Base-by-base conservation (phyloP, 1,140 invertebrate genomes). In the Bradysia coprophila region DNA sequence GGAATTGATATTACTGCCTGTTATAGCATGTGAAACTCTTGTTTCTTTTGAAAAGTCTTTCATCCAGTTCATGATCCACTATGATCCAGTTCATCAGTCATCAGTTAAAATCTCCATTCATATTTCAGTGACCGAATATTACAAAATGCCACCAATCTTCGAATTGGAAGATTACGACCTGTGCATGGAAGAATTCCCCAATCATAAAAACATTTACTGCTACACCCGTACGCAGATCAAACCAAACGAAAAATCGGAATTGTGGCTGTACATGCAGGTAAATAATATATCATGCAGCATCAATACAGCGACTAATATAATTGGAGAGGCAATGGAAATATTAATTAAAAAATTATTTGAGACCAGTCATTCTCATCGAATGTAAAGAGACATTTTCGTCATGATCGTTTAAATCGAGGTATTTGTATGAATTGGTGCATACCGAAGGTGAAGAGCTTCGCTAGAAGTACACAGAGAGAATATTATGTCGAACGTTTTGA, bases 101-200 rank as follows among this genome's bases (percentile, higher is more conserved):
- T n/a, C n/a, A n/a, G n/a, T n/a, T n/a, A n/a, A n/a, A n/a, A n/a
- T n/a, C n/a, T n/a, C n/a, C n/a, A n/a, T n/a, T n/a, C n/a, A n/a
- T n/a, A n/a, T n/a, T n/a, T n/a, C 61, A 62, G 59, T 62, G 48
- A 64, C 53, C n/a, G 60, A 67, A 44, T 70, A 70, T 49, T 53
- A 56, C 39, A 51, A 51, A 44, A 64, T 71, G 64, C 69, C 69
- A 0, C 42, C 58, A 0, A 34, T 71, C 3, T 64, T 56, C 43
- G 48, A 47, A 9, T 45, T 70, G 43, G 67, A 71, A 21, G 59
- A 67, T 43, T 70, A 64, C 41, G 54, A 60, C 15, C 44, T 49
- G 0, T 71, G 69, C 41, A 46, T 68, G 8, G 51, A 55, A 41
- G 51, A 59, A 28, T 22, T 42, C 32, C 6, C 43, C 22, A 10